A percentile compares a stretch with the other conserved stretches of the same genome.
These are phyloP conservation scores for Platichthys flesus DNA, from an alignment of 2,113 vertebrate genomes.

Conservation along the genomic window DNA sequence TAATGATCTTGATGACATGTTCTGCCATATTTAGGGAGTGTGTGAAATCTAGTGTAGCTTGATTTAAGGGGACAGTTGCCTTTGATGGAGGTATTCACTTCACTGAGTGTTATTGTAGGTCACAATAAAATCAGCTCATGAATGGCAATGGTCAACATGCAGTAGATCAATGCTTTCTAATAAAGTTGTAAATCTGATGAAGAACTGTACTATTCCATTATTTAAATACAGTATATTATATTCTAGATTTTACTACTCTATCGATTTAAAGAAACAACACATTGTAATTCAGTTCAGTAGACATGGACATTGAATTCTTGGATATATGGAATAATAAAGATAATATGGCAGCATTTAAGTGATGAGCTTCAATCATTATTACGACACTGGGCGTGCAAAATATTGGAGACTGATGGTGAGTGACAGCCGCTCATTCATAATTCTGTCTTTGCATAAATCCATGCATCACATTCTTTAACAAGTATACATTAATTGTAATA, in stretches of 20 bases:
- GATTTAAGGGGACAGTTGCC: too few species aligned
- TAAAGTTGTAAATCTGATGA: background rate
- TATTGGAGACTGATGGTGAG: background rate
- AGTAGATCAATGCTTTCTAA: background rate
- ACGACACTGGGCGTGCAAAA: background rate
- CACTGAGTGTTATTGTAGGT: too few species aligned
- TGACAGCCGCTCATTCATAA: background rate
- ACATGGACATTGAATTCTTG: constrained; percentile 1
- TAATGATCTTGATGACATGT: too few species aligned
- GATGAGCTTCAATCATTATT: constrained; percentile 26
- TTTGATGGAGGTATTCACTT: too few species aligned
- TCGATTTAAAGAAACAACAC: background rate
- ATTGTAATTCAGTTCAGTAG: constrained; percentile 13
- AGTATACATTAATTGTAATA: background rate
- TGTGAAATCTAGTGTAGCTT: too few species aligned
- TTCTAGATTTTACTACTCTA: background rate
- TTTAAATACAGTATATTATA: background rate
- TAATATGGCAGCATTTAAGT: constrained; percentile 10
- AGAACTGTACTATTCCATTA: background rate
- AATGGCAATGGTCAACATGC: too few species aligned
- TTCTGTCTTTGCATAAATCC: background rate
- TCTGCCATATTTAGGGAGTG: too few species aligned
- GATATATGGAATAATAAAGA: constrained; percentile 20
- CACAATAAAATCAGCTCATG: too few species aligned
- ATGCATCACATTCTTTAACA: background rate